Conservation (phyloP, 2,888 invertebrate genomes). For the Cloeon dipterum region DNA sequence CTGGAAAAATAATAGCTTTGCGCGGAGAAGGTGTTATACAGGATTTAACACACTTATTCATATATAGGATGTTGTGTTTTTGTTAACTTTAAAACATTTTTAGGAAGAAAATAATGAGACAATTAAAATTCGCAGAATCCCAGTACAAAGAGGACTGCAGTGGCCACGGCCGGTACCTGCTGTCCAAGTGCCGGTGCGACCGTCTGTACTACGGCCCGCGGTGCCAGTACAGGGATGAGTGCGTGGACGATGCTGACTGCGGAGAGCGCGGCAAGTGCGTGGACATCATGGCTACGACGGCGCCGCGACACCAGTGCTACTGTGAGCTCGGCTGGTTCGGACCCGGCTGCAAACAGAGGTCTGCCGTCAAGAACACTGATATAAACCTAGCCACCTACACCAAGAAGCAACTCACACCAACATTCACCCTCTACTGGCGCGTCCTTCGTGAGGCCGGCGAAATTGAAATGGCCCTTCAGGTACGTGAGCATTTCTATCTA, state of each 20-base stretch:
- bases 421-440: conserved; percentile 65
- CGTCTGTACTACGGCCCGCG: conserved; percentile 55
- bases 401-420: conserved; percentile 42
- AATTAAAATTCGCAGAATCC: conserved; percentile 35
- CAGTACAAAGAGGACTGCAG: conserved; percentile 66
- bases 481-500: too few relatives aligned
- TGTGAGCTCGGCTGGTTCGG: conserved; percentile 81
- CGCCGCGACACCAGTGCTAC: conserved; percentile 68
- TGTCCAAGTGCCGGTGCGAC: conserved; percentile 59
- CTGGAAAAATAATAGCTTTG: too few relatives aligned
- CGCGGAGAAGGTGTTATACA: too few relatives aligned
- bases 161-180: conserved; percentile 56
- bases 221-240: conserved; percentile 81
- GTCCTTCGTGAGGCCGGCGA: conserved; percentile 62
- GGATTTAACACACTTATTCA: too few relatives aligned
- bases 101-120: too few relatives aligned
- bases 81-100: too few relatives aligned
- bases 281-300: conserved; percentile 52
- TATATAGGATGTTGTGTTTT: too few relatives aligned
- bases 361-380: conserved; percentile 41
- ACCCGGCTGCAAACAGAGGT: conserved; percentile 55
- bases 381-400: conserved; percentile 49
- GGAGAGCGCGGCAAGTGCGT: conserved; percentile 68
- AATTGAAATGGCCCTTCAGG: conserved; percentile 29
- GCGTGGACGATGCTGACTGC: conserved; percentile 63